Evolutionary conservation across 2,113 vertebrate species (phyloP).

Genomic region (Dasypus novemcinctus): DNA sequence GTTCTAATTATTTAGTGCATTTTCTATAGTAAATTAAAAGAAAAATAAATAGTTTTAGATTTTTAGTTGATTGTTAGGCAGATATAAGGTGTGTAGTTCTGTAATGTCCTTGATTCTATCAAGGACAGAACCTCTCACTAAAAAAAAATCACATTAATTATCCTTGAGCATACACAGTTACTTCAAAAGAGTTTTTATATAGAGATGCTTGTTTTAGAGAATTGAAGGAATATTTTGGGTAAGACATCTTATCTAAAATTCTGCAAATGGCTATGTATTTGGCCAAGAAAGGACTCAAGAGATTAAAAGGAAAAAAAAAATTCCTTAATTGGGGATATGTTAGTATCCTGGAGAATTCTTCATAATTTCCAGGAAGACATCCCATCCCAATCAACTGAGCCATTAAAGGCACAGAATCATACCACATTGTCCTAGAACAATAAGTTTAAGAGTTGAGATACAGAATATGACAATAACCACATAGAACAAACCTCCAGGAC

Average conservation of each 20-base stretch:
- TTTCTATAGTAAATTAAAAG: background rate
- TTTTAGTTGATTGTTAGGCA: background rate
- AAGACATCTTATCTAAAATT: background rate
- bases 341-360: background rate
- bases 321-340: background rate
- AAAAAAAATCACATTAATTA: background rate
- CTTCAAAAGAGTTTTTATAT: conserved; percentile 12
- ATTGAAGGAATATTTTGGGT: background rate
- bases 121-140: background rate
- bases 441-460: background rate
- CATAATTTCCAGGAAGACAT: background rate
- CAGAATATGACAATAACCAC: background rate
- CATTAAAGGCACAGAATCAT: background rate
- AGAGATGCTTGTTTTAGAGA: background rate
- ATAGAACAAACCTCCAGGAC: background rate
- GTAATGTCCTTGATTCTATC: background rate
- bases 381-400: background rate
- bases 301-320: background rate
- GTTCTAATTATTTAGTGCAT: background rate
- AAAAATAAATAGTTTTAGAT: background rate
- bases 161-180: background rate
- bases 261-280: background rate
- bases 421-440: background rate
- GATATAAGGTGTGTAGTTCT: background rate
- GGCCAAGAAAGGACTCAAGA: background rate